A percentile compares a stretch with the other conserved stretches of the same genome.
phyloP scores from a whole-genome alignment of 2,888 invertebrate species.

The Eupithecia abbreviata region DNA sequence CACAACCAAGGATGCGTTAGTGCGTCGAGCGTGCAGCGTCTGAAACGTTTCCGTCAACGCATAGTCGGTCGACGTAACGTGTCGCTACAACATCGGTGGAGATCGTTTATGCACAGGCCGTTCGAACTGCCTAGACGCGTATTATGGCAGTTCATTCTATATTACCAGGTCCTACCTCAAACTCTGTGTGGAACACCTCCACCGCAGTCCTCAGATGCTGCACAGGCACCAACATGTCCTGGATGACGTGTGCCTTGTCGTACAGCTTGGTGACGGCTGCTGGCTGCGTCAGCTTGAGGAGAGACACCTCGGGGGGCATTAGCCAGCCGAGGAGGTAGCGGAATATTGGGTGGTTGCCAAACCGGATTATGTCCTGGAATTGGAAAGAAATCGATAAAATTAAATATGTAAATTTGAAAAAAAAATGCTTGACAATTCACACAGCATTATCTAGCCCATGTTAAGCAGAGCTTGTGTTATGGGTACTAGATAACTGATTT shows the following conservation, averaged over 20 bases:
- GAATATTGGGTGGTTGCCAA: constrained; percentile 90
- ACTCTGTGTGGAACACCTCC: constrained; percentile 85
- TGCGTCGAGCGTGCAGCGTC: no score
- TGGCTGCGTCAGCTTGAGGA: constrained; percentile 91
- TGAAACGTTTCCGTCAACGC: no score
- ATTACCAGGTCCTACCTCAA: constrained; percentile 78
- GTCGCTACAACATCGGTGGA: no score
- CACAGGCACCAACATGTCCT: constrained; percentile 92
- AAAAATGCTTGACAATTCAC: no score
- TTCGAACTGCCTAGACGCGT: no score
- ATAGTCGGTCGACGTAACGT: no score
- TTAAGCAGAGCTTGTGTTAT: no score
- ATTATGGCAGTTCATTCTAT: background rate
- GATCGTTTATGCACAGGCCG: no score
- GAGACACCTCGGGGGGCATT: constrained; percentile 91
- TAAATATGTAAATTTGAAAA: no score
- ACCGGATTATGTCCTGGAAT: constrained; percentile 90
- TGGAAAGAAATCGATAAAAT: background rate
- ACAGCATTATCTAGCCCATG: no score
- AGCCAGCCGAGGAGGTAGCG: constrained; percentile 90
- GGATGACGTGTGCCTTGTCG: constrained; percentile 90
- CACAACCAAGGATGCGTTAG: no score
- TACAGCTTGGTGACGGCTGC: constrained; percentile 88
- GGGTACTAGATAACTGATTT: no score
- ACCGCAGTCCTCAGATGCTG: constrained; percentile 84